Evolutionary conservation across 2,113 vertebrate species (phyloP).

Genomic region (Trinectes maculatus): DNA sequence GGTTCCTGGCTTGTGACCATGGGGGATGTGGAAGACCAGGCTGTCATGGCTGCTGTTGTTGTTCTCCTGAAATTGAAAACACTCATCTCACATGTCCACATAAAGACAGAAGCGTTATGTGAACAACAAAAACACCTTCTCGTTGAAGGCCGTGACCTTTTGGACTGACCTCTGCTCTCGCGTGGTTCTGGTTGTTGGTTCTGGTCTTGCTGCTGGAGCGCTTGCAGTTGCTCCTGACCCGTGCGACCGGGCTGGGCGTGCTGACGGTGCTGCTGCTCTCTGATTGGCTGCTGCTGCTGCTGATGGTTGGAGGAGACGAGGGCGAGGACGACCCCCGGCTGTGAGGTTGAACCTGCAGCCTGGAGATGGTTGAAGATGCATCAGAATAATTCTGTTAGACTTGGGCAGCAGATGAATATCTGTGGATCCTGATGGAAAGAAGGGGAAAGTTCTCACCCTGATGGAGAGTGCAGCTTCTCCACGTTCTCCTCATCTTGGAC

Average conservation of each 20-base stretch:
- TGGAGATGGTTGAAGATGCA: too few species aligned
- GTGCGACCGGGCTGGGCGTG: conserved; percentile 77
- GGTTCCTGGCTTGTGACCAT: conserved; percentile 88
- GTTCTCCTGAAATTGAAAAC: conserved; percentile 56
- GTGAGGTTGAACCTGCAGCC: conserved; percentile 63
- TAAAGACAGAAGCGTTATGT: not conserved
- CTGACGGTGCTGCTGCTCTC: conserved; percentile 83
- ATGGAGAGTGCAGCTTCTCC: conserved; percentile 48
- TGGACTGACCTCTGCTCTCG: conserved; percentile 44
- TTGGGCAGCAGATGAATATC: too few species aligned
- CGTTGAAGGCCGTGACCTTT: not conserved
- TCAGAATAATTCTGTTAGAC: too few species aligned
- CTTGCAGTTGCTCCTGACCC: conserved; percentile 78
- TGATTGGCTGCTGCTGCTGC: conserved; percentile 78
- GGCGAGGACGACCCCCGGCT: conserved; percentile 72
- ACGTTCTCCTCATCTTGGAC: conserved; percentile 81
- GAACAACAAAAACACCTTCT: not conserved
- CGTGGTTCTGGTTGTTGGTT: conserved; percentile 17
- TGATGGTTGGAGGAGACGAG: conserved; percentile 71
- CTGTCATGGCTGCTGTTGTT: conserved; percentile 53
- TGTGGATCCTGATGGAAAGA: not conserved
- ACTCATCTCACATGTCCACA: conserved; percentile 7
- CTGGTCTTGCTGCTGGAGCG: conserved; percentile 30
- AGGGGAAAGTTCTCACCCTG: conserved; percentile 42
- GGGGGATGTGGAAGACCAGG: conserved; percentile 85